Conservation (phyloP, 1,140 invertebrate genomes). For the Nephila pilipes region DNA sequence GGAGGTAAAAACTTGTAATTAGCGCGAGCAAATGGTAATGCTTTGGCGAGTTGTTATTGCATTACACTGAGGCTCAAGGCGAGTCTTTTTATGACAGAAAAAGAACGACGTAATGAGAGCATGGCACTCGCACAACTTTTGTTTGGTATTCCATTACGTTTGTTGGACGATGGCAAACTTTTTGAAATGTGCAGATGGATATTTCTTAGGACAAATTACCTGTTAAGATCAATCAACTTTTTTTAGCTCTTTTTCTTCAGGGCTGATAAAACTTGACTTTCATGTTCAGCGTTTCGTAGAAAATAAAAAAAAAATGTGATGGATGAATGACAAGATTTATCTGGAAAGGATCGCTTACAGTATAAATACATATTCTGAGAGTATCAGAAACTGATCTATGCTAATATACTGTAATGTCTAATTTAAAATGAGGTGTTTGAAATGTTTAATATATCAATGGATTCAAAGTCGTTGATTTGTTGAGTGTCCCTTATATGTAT, state of each 20-base stretch:
- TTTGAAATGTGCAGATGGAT: neutral
- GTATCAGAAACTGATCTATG: too few relatives aligned
- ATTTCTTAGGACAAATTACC: constrained; percentile 39
- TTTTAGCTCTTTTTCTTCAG: neutral
- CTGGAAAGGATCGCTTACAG: too few relatives aligned
- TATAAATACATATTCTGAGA: too few relatives aligned
- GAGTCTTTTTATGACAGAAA: neutral
- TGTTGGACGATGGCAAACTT: neutral
- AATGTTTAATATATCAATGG: too few relatives aligned
- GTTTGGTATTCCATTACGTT: neutral
- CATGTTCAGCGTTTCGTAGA: neutral
- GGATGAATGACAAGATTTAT: too few relatives aligned
- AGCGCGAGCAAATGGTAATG: constrained; percentile 28
- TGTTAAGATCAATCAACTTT: constrained; percentile 48
- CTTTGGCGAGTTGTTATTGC: constrained; percentile 1
- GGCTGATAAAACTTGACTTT: neutral
- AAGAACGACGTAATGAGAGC: neutral
- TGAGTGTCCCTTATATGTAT: too few relatives aligned
- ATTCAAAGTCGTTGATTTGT: too few relatives aligned
- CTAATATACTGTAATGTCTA: too few relatives aligned
- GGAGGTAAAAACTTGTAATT: neutral
- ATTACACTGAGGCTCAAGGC: neutral
- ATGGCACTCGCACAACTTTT: constrained; percentile 2
- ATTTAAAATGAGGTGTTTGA: too few relatives aligned
- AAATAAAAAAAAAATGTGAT: too few relatives aligned